Evolutionary conservation across 1,140 invertebrate species (phyloP).

Genomic region (Oryctes rhinoceros): DNA sequence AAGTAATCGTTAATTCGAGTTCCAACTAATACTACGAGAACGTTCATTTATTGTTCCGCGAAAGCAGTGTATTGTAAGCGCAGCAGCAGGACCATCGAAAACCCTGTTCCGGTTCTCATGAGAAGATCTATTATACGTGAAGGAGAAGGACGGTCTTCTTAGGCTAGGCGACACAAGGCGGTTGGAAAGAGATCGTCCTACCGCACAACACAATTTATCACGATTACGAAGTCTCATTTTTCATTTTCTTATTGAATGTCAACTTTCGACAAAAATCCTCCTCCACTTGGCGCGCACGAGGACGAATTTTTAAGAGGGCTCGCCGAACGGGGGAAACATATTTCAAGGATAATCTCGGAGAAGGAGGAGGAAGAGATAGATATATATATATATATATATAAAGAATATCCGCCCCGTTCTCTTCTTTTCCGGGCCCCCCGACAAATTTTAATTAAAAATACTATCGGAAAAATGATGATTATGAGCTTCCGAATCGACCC

Average conservation of each 20-base stretch:
- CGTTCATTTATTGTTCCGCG: neutral
- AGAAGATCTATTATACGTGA: neutral
- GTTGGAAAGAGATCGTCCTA: neutral
- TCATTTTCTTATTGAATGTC: conserved; percentile 37
- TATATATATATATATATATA: too few relatives aligned
- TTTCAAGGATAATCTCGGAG: too few relatives aligned
- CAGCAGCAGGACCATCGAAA: neutral
- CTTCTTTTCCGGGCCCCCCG: neutral
- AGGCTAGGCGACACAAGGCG: neutral
- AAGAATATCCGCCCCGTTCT: neutral
- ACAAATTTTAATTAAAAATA: conserved; percentile 28
- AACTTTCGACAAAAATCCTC: conserved; percentile 37
- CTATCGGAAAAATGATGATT: conserved; percentile 13
- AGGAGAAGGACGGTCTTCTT: neutral
- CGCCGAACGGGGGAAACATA: neutral
- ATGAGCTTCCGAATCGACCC: neutral
- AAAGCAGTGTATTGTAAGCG: neutral
- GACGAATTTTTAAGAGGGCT: conserved; percentile 4
- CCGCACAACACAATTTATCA: conserved; percentile 27
- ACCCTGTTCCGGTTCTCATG: neutral
- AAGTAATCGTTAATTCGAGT: conserved; percentile 6
- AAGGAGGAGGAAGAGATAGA: neutral
- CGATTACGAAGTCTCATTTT: conserved; percentile 12
- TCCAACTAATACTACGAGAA: neutral
- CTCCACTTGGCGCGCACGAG: neutral